phyloP scores from a whole-genome alignment of 2,888 invertebrate genomes.

The Timandra comae region DNA sequence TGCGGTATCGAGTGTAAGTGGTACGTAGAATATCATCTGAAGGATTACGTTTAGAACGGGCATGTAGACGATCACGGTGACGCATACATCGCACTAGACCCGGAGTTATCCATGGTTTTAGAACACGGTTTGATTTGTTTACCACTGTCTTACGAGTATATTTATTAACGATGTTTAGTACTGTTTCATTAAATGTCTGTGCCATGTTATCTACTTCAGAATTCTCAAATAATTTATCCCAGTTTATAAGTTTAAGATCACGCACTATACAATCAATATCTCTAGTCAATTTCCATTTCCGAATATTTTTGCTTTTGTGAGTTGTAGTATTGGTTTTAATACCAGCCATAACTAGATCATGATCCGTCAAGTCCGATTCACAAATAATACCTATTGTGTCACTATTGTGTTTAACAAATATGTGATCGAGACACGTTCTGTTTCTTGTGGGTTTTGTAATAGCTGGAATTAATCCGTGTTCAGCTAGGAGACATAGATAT shows the following conservation, averaged over 20 bases:
- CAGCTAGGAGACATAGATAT: neutral
- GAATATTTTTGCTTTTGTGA: neutral
- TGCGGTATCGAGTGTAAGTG: no score
- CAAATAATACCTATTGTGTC: slow-evolving; percentile 6
- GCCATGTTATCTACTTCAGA: slow-evolving; percentile 1
- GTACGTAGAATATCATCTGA: no score
- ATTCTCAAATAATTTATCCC: neutral
- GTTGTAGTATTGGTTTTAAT: neutral
- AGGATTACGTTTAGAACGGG: no score
- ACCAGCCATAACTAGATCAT: neutral
- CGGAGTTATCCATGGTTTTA: slow-evolving; percentile 2
- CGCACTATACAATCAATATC: neutral
- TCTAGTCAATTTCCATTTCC: neutral
- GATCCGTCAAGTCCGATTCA: slow-evolving; percentile 9
- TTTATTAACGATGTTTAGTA: slow-evolving; percentile 6
- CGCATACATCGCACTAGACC: neutral
- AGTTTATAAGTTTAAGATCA: slow-evolving; percentile 3
- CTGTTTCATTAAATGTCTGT: slow-evolving; percentile 7
- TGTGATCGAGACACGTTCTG: neutral
- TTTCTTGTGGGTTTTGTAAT: neutral
- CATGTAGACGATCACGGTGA: neutral
- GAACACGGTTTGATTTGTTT: neutral
- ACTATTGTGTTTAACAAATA: neutral
- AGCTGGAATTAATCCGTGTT: neutral
- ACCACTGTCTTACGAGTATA: neutral